A percentile compares a stretch with the other conserved stretches of the same genome.
phyloP scores from a whole-genome alignment of 2,888 invertebrate genomes.

The Rugalucina vietnamica region DNA sequence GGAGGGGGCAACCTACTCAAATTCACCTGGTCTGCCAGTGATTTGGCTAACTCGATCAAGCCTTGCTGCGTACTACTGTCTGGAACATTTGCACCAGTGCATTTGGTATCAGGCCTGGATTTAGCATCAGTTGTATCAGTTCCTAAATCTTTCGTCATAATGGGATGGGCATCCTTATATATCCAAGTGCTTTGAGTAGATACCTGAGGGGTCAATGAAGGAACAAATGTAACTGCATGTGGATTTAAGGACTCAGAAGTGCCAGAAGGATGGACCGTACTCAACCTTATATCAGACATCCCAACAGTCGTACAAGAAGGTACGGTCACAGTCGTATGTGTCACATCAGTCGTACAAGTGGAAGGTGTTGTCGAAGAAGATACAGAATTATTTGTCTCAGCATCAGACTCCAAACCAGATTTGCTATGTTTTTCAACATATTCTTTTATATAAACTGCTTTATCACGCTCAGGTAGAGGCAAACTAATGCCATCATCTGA shows the following conservation, averaged over 20 bases:
- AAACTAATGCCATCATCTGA: neutral
- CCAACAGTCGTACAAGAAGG: too few relatives aligned
- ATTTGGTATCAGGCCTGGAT: too few relatives aligned
- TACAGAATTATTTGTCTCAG: neutral
- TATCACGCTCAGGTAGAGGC: neutral
- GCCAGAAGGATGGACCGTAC: too few relatives aligned
- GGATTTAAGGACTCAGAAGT: too few relatives aligned
- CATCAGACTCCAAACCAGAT: neutral
- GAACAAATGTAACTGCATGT: too few relatives aligned
- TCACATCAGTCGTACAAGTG: neutral
- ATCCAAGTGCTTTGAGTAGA: too few relatives aligned
- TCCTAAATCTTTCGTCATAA: too few relatives aligned
- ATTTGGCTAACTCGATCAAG: neutral
- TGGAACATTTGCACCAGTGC: neutral
- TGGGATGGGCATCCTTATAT: too few relatives aligned
- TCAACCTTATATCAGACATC: too few relatives aligned
- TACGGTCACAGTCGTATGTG: neutral
- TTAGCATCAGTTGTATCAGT: too few relatives aligned
- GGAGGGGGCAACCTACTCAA: slow-evolving; percentile 42
- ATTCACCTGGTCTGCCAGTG: neutral
- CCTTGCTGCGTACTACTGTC: neutral
- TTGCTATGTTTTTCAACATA: neutral
- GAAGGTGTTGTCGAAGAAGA: neutral
- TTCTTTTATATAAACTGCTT: neutral
- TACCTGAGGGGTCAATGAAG: too few relatives aligned